phyloP scores from a whole-genome alignment of 2,888 invertebrate species.

The Embidobia sp. region DNA sequence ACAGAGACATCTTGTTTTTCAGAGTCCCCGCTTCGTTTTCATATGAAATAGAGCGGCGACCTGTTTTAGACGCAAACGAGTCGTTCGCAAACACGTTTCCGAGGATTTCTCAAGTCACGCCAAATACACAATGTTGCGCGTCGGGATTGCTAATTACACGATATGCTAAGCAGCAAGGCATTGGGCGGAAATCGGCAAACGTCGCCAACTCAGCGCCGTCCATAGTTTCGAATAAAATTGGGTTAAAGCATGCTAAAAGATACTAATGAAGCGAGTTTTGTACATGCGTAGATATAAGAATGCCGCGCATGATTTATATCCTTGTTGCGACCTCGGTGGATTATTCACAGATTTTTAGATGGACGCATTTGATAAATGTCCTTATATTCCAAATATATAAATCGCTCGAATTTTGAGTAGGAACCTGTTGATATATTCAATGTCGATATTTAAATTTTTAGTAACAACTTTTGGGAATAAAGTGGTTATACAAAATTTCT shows the following conservation, averaged over 20 bases:
- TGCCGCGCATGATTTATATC: conserved; percentile 31
- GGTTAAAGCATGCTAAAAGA: conserved; percentile 19
- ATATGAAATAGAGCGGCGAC: conserved; percentile 25
- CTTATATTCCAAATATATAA: no score
- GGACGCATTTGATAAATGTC: conserved; percentile 5
- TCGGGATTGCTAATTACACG: conserved; percentile 39
- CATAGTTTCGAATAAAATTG: conserved; percentile 1
- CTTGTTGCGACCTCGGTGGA: conserved; percentile 24
- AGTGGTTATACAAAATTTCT: no score
- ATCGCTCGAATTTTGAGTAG: no score
- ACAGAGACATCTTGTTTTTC: conserved; percentile 3
- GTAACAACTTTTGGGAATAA: neutral
- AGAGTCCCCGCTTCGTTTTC: conserved; percentile 5
- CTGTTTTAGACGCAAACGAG: conserved; percentile 23
- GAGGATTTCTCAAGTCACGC: conserved; percentile 29
- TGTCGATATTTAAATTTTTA: neutral
- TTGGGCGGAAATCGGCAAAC: conserved; percentile 10
- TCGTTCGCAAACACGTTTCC: conserved; percentile 31
- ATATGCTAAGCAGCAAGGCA: conserved; percentile 29
- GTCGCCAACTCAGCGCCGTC: neutral
- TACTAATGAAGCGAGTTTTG: conserved; percentile 12
- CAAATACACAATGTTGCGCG: conserved; percentile 36
- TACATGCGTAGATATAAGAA: conserved; percentile 22
- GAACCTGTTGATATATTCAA: no score
- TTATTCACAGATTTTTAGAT: conserved; percentile 31